phyloP scores from a whole-genome alignment of 2,113 vertebrate genomes.

The Tylochromis polylepis region DNA sequence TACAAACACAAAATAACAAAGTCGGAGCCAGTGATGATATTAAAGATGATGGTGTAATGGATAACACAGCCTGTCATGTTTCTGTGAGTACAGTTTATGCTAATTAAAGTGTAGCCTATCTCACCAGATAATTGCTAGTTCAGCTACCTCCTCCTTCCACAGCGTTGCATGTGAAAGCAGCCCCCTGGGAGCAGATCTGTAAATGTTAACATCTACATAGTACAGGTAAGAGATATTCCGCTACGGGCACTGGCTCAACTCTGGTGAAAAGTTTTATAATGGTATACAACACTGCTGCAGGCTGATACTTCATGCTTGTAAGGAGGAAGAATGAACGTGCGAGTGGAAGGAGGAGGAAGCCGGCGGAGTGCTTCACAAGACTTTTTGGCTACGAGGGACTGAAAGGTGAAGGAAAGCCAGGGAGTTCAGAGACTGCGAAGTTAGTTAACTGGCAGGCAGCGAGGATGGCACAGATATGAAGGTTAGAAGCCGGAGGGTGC shows the following conservation, averaged over 20 bases:
- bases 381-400: slow-evolving; percentile 8
- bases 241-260: background rate
- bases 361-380: background rate
- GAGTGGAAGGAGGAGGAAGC: background rate
- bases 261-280: background rate
- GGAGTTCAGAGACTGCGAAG: slow-evolving; percentile 46
- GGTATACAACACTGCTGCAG: background rate
- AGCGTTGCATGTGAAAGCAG: background rate
- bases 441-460: slow-evolving; percentile 53
- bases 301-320: background rate
- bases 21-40: background rate
- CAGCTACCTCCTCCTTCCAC: background rate
- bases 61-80: background rate
- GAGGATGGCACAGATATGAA: slow-evolving; percentile 54
- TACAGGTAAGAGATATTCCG: background rate
- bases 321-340: background rate
- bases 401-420: slow-evolving; percentile 32
- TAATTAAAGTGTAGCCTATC: background rate
- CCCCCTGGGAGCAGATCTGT: background rate
- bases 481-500: slow-evolving; percentile 41
- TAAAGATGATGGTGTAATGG: background rate
- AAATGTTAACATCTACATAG: background rate
- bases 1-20: background rate
- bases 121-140: background rate
- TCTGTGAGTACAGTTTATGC: background rate